Conservation (phyloP, 2,113 vertebrate genomes). For the Pterocles burchelli region DNA sequence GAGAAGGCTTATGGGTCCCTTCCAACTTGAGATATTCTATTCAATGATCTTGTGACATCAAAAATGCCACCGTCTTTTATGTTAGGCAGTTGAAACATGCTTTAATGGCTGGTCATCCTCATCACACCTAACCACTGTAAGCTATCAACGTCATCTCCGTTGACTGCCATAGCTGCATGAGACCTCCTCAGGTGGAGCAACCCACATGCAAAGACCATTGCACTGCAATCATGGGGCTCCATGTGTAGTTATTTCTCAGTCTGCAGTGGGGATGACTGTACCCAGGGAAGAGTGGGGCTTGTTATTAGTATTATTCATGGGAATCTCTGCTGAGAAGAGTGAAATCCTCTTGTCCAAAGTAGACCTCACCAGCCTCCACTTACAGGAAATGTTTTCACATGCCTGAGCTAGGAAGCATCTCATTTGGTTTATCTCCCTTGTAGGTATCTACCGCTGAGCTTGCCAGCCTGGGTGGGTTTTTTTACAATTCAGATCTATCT, state of each 20-base stretch:
- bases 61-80: background rate
- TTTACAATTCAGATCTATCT: background rate
- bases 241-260: rapidly evolving
- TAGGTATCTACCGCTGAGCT: background rate
- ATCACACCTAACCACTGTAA: background rate
- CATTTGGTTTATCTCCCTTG: background rate
- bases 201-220: background rate
- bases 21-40: no score
- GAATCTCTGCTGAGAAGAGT: background rate
- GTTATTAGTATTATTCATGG: background rate
- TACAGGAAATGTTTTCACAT: background rate
- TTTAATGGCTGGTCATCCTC: background rate
- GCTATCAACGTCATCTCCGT: background rate
- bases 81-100: background rate
- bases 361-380: background rate
- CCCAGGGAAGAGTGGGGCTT: background rate
- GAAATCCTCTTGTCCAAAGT: background rate
- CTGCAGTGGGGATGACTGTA: background rate
- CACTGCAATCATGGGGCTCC: background rate
- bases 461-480: background rate
- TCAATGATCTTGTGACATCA: background rate
- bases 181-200: background rate
- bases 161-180: background rate
- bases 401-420: background rate
- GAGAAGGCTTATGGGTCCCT: background rate